Base-by-base conservation (phyloP, 37 sponge, comb jelly and placozoan species). In the Mnemiopsis leidyi region DNA sequence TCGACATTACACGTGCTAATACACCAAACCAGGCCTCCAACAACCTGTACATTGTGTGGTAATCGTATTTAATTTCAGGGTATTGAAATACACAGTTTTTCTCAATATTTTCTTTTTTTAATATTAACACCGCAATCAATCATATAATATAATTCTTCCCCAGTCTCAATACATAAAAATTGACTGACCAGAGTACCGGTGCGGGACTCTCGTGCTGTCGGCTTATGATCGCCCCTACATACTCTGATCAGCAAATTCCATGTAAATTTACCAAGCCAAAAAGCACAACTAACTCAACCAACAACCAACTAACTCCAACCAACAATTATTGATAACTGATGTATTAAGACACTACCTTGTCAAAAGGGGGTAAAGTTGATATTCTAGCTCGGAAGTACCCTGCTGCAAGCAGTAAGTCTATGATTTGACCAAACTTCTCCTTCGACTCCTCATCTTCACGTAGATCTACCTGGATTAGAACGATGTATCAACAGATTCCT, bases 11-110 rank as follows among this genome's bases (percentile, higher is more conserved):
- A 94, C 73, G 95, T 88, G 79, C 95, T 95, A 40, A 98, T 95
- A 82, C 99, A 98, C 99, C 99, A 98, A 23, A 96, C 96, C 97
- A 98, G 96, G 0, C 99, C 99, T 92, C 98, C 98, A 0, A 97
- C 96, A 39, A 96, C 95, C 98, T 97, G 33, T 0, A 68, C n/a
- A n/a, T n/a, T n/a, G n/a, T n/a, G n/a, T n/a, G n/a, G n/a, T n/a
- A n/a, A n/a, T n/a, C n/a, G n/a, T n/a, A 71, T 71, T 71, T 71
- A 23, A 23, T 71, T 71, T 71, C 3, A 71, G 23, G 16, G 23
- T 71, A 71, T 25, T 23, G 5, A 71, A n/a, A 71, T 3, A 71
- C 23, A 23, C 26, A 29, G 5, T n/a, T 71, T 71, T 23, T 71
- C 16, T 71, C 26, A 5, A 71, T 71, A 23, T 71, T 30, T 30